Conservation (phyloP, 2,113 vertebrate species). For the Nicator chloris region DNA sequence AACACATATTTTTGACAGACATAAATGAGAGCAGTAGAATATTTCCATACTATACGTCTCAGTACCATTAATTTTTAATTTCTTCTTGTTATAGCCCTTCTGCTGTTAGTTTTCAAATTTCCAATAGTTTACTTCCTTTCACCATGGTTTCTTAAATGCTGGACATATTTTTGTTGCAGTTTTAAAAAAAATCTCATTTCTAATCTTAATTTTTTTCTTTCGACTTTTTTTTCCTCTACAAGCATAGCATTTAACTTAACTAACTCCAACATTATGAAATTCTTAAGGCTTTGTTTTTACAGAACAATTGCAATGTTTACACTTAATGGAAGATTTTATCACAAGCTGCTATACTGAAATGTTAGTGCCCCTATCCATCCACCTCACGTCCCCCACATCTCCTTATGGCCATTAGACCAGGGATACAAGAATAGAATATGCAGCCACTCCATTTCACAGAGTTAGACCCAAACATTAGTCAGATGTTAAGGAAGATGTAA, state of each 20-base stretch:
- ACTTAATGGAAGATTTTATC: not conserved
- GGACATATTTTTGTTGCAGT: not conserved
- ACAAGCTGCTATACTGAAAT: not conserved
- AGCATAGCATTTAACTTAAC: not conserved
- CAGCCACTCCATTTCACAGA: not conserved
- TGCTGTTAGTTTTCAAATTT: not conserved
- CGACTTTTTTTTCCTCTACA: not conserved
- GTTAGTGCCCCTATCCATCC: not conserved
- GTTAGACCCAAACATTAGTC: not conserved
- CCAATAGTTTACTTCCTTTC: not conserved
- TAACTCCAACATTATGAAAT: not conserved
- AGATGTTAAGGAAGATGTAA: not conserved
- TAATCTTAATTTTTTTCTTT: not conserved
- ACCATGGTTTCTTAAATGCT: not conserved
- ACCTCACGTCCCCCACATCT: not conserved
- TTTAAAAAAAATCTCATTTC: not conserved
- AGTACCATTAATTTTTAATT: not conserved
- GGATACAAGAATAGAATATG: not conserved
- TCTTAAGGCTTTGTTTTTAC: not conserved
- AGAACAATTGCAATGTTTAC: not conserved
- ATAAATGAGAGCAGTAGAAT: not conserved
- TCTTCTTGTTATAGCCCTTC: not conserved
- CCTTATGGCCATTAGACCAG: not conserved
- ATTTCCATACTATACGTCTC: not conserved
- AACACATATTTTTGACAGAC: not conserved